Base-by-base conservation (phyloP, 2,888 invertebrate species). In the Lepas anatifera region DNA sequence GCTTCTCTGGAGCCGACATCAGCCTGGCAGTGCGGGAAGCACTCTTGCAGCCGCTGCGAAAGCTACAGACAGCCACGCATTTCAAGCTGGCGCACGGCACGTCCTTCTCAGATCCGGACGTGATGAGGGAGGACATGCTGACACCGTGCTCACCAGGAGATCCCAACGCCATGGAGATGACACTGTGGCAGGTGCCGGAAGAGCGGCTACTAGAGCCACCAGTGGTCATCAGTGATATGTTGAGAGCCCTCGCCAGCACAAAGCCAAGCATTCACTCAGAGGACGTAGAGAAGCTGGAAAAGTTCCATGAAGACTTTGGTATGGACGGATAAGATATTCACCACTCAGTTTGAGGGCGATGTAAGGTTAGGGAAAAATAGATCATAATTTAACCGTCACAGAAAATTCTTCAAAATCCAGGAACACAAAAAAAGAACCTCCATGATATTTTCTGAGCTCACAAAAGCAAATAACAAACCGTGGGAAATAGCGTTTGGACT, bases 1-100 rank as follows among this genome's bases (percentile, higher is more conserved):
- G 96, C 4, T 99, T 94, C 81, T 99, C 99, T 10, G 99, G 99
- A 75, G 98, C 98, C 75, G 99, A 99, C 84, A 96, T 99, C 76
- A 92, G 92, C 78, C 93, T 97, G 79, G 92, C 98, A 32, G 96
- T 97, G 4, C 85, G 97, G 70, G 99, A 99, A 81, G 95, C 99
- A 0, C 83, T 99, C 66, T 99, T 99, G 98, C 96, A 98, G 79
- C 99, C 99, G 1, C 95, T 99, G 0, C 87, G 99, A 73, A 97
- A 97, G 84, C 96, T 99, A 1, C 99, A 99, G 81, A 92, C 92
- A 0, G 98, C 99, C 10, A 99, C 99, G 46, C 99, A 99, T 79
- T 99, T 99, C 80, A 81, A 81, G 77, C 89, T 88, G 80, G 87
- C 96, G 0, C 82, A 88, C 41, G 99, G 97, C 0, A 95, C 95